These are phyloP conservation scores for Fragum sueziense DNA, from an alignment of 2,888 invertebrate species.

Conservation along the genomic window DNA sequence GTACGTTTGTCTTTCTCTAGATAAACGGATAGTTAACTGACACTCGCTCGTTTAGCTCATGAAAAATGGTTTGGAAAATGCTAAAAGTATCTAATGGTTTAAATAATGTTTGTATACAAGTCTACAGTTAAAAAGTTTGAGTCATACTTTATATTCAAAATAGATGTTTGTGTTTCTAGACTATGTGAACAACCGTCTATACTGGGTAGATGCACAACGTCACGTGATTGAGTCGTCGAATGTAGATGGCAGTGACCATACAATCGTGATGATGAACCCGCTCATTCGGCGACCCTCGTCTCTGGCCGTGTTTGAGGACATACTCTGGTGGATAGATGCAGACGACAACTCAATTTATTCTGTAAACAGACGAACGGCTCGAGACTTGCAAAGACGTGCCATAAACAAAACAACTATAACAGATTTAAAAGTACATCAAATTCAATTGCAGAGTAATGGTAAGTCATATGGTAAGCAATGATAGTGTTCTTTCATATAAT, in stretches of 20 bases:
- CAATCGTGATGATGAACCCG: neutral
- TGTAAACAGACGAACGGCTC: neutral
- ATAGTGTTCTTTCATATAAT: no score
- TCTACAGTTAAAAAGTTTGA: no score
- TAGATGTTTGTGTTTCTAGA: neutral
- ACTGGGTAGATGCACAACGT: neutral
- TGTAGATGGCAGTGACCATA: neutral
- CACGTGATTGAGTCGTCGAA: neutral
- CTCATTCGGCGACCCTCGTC: neutral
- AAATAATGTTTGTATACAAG: no score
- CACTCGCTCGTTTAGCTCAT: no score
- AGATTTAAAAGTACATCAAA: neutral
- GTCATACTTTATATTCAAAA: no score
- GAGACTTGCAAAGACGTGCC: neutral
- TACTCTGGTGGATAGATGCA: neutral
- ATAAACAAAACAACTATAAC: neutral
- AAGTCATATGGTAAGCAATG: neutral
- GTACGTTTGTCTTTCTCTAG: no score
- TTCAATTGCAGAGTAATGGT: neutral
- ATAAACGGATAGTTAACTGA: no score
- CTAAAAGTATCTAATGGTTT: no score
- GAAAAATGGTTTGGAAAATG: no score
- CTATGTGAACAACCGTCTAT: neutral
- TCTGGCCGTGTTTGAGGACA: neutral
- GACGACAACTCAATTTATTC: neutral